These are phyloP conservation scores for Platycercus adscitus DNA, from an alignment of 2,113 vertebrate genomes.

Conservation along the genomic window DNA sequence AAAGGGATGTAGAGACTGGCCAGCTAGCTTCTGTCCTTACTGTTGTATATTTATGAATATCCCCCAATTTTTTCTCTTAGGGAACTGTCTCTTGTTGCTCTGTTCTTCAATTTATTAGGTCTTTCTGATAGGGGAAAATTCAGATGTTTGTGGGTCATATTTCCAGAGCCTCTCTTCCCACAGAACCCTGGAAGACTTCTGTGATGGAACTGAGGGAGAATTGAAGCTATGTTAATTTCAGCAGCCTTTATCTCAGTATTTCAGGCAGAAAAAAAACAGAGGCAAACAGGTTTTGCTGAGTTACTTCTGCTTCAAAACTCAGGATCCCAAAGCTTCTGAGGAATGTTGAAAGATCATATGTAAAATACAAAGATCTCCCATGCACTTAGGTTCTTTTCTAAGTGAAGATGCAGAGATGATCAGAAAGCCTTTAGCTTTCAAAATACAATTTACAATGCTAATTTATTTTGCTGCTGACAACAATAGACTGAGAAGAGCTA, in stretches of 20 bases:
- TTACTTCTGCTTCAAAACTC: not conserved
- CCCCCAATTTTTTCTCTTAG: not conserved
- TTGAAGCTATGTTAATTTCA: not conserved
- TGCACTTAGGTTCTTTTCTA: not conserved
- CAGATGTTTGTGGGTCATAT: not conserved
- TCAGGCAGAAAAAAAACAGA: not conserved
- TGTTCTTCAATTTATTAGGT: not conserved
- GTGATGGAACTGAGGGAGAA: not conserved
- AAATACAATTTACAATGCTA: slow-evolving; percentile 21
- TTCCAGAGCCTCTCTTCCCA: not conserved
- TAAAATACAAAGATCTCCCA: not conserved
- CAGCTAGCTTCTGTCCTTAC: not conserved
- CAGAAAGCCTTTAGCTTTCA: not conserved
- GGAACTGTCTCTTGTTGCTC: not conserved
- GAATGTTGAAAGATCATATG: not conserved
- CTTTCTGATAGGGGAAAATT: not conserved
- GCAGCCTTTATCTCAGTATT: not conserved
- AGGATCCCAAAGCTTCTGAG: not conserved
- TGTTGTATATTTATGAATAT: not conserved
- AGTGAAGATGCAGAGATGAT: not conserved
- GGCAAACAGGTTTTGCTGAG: rapidly evolving
- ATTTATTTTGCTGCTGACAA: slow-evolving; percentile 49
- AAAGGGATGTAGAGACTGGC: not conserved
- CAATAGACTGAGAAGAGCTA: slow-evolving; percentile 13
- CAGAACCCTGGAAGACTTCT: not conserved